Percentiles rank a stretch among this genome's conserved stretches.
These are phyloP conservation scores for Chloropsis cyanopogon DNA, from an alignment of 2,113 vertebrate genomes.

Conservation along the genomic window DNA sequence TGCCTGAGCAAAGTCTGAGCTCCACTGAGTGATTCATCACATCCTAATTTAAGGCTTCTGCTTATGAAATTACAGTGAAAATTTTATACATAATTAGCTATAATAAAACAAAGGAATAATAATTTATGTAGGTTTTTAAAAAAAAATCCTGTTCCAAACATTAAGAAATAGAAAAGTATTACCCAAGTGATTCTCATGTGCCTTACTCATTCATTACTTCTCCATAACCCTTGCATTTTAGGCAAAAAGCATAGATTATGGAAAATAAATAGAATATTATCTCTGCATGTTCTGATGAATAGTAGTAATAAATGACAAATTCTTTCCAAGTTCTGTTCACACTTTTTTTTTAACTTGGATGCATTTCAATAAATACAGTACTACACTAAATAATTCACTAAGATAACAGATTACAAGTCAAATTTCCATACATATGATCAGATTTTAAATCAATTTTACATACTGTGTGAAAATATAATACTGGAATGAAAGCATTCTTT, in stretches of 20 bases:
- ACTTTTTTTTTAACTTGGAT: neutral
- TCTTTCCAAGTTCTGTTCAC: neutral
- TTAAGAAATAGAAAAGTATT: neutral
- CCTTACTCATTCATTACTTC: neutral
- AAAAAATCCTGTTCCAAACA: neutral
- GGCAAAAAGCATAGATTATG: neutral
- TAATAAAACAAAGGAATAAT: neutral
- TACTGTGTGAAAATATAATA: neutral
- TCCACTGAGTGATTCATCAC: neutral
- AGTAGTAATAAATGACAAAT: neutral
- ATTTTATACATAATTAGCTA: neutral
- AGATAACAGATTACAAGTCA: neutral
- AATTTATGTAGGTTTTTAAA: neutral
- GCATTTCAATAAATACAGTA: neutral
- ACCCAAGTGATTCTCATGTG: neutral
- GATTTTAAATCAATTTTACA: constrained; percentile 13
- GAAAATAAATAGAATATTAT: neutral
- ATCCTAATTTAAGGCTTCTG: neutral
- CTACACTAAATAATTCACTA: constrained; percentile 19
- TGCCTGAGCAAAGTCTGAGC: neutral
- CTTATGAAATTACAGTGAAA: neutral
- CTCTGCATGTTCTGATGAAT: neutral
- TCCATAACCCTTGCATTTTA: neutral
- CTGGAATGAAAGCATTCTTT: neutral
- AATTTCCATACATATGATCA: neutral